A percentile compares a stretch with the other conserved stretches of the same genome.
phyloP scores from a whole-genome alignment of 2,888 invertebrate species.

The Apamea crenata region DNA sequence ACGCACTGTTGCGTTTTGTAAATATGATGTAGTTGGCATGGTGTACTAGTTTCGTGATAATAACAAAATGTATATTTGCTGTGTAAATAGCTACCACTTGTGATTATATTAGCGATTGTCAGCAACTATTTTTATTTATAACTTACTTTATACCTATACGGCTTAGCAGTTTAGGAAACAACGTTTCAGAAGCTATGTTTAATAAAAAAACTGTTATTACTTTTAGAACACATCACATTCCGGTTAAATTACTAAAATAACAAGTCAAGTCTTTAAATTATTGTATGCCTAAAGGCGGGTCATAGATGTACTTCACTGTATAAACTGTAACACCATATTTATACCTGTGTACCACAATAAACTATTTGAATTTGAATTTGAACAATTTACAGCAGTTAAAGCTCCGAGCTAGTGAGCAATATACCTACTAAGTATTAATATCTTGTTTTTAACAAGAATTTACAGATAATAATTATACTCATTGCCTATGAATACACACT shows the following conservation, averaged over 20 bases:
- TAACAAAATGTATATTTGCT: neutral
- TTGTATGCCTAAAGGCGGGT: too few species aligned
- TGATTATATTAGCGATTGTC: neutral
- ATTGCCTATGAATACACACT: neutral
- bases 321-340: too few species aligned
- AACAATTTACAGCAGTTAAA: neutral
- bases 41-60: slow-evolving; percentile 22
- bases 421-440: too few species aligned
- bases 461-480: neutral
- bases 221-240: neutral
- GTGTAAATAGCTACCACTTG: too few species aligned
- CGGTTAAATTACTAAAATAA: neutral
- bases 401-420: neutral
- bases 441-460: neutral
- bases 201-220: neutral
- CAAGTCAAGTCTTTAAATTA: too few species aligned
- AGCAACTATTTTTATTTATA: neutral
- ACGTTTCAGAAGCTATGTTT: neutral
- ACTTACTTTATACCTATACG: neutral
- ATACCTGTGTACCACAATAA: too few species aligned
- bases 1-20: slow-evolving; percentile 32
- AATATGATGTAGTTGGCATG: slow-evolving; percentile 48
- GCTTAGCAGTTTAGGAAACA: neutral
- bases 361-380: too few species aligned
- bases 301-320: too few species aligned